These are phyloP conservation scores for Apocheima hispidaria DNA, from an alignment of 2,888 invertebrate genomes.

Conservation along the genomic window DNA sequence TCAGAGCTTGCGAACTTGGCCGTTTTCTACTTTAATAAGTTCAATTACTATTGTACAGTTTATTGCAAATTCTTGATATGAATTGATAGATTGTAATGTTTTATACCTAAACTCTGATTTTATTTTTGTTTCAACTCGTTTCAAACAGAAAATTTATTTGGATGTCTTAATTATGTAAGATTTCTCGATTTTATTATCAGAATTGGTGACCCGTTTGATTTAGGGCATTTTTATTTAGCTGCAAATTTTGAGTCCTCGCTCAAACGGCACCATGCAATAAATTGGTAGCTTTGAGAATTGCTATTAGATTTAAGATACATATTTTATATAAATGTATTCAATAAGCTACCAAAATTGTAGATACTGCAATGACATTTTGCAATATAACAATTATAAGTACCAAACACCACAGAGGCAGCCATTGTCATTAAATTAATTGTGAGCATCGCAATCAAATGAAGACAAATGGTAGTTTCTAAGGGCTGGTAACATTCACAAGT, in stretches of 20 bases:
- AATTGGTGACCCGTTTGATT: conserved; percentile 59
- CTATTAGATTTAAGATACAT: conserved; percentile 10
- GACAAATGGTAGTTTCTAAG: conserved; percentile 57
- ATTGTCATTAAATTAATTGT: conserved; percentile 41
- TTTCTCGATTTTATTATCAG: conserved; percentile 62
- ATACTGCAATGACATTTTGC: conserved; percentile 65
- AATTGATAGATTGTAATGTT: conserved; percentile 40
- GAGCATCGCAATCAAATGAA: conserved; percentile 29
- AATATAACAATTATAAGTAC: conserved; percentile 56
- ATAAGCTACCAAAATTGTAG: conserved; percentile 65
- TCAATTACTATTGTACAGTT: conserved; percentile 58
- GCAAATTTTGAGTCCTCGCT: conserved; percentile 48
- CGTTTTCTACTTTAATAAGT: conserved; percentile 63
- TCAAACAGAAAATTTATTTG: conserved; percentile 71
- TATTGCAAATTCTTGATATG: conserved; percentile 49
- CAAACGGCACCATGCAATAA: conserved; percentile 56
- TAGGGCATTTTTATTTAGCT: conserved; percentile 43
- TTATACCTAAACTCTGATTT: conserved; percentile 61
- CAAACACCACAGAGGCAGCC: conserved; percentile 57
- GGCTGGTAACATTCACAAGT: conserved; percentile 74
- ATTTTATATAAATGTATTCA: conserved; percentile 38
- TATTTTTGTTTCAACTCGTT: conserved; percentile 75
- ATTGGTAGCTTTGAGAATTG: conserved; percentile 61
- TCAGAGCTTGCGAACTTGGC: conserved; percentile 72
- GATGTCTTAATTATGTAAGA: conserved; percentile 77